Conservation (phyloP, 1,140 invertebrate species). For the Trinorchestia longiramus region DNA sequence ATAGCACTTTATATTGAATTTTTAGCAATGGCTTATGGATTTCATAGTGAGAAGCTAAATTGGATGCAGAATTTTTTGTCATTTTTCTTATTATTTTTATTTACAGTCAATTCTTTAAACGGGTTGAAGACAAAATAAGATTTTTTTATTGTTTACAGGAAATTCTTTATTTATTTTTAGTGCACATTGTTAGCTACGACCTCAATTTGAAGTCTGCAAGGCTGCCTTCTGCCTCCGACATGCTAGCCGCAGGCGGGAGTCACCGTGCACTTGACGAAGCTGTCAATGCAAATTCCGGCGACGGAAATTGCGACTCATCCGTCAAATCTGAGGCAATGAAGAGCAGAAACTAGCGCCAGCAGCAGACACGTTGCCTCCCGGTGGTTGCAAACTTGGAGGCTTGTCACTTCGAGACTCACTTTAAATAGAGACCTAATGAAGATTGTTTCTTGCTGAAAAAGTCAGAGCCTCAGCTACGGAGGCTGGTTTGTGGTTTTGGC, state of each 20-base stretch:
- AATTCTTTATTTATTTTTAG: background rate
- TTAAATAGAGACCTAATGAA: constrained; percentile 2
- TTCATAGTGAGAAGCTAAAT: too few species aligned
- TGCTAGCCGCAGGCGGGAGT: background rate
- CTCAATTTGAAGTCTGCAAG: background rate
- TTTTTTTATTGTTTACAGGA: background rate
- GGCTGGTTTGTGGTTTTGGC: background rate
- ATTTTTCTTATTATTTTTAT: too few species aligned
- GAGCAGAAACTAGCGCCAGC: background rate
- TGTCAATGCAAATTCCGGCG: constrained; percentile 41
- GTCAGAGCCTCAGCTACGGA: background rate
- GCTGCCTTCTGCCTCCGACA: background rate
- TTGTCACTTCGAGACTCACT: background rate
- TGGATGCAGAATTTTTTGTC: too few species aligned
- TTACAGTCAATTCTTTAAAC: too few species aligned
- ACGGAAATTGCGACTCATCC: constrained; percentile 50
- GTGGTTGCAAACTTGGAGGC: background rate
- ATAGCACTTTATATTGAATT: too few species aligned
- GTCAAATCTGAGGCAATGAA: constrained; percentile 47
- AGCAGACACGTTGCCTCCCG: background rate
- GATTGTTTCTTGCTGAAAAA: background rate
- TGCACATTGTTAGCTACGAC: background rate
- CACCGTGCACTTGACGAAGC: constrained; percentile 20
- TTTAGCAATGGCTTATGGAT: too few species aligned
- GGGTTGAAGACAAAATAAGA: background rate